These are phyloP conservation scores for Notarius quadriscutis DNA, from an alignment of 2,113 vertebrate species.

Conservation along the genomic window DNA sequence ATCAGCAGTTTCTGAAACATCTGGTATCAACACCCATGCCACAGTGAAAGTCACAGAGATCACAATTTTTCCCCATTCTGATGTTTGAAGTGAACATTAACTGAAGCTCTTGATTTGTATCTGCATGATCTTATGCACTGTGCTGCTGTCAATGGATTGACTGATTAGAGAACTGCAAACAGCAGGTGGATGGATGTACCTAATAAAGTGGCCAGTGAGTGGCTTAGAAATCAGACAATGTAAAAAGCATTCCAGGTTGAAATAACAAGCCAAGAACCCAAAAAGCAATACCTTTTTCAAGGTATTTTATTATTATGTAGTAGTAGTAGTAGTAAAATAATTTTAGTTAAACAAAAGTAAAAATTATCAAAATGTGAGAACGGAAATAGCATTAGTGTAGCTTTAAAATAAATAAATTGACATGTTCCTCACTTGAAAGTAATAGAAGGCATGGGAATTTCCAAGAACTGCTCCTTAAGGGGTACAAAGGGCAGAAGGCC, in stretches of 20 bases:
- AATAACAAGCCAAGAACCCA: background rate
- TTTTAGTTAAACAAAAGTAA: background rate
- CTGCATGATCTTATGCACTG: no score
- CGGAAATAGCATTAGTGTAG: no score
- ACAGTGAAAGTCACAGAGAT: no score
- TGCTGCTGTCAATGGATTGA: no score
- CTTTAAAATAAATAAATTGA: background rate
- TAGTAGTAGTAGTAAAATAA: background rate
- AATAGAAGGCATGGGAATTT: constrained; percentile 98
- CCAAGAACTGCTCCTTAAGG: constrained; percentile 92
- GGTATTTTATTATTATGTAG: background rate
- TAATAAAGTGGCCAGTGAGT: no score
- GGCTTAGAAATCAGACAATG: background rate
- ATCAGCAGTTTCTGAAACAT: no score
- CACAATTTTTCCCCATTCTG: no score
- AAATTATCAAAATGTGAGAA: background rate
- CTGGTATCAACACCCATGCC: no score
- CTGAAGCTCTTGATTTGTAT: no score
- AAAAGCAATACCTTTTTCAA: background rate
- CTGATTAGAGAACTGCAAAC: no score
- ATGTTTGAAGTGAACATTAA: no score
- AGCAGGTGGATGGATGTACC: no score
- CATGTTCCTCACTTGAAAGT: constrained; percentile 82
- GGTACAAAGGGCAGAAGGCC: constrained; percentile 94
- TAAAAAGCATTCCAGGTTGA: background rate